phyloP scores from a whole-genome alignment of 64 coral and sea anemone species.

The Catalaphyllia jardinei region DNA sequence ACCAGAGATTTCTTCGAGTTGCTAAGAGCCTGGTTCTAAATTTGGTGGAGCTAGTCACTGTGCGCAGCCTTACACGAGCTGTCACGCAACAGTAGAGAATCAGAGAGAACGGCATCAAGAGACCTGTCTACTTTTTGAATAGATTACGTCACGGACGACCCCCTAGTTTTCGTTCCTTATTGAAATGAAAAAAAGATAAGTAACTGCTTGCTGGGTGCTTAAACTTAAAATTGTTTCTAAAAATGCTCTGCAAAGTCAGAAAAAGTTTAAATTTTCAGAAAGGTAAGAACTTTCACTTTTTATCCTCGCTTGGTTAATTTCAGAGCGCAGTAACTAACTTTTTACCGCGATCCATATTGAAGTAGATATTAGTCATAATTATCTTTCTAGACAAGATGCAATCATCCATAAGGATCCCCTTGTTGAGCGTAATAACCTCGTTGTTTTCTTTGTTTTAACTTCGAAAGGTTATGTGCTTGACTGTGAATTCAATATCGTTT shows the following conservation, averaged over 20 bases:
- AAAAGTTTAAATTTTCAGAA: not conserved
- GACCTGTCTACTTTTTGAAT: not conserved
- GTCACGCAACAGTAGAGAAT: no score
- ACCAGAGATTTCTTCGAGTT: no score
- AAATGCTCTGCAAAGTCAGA: not conserved
- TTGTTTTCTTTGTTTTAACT: constrained; percentile 11
- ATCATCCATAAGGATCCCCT: not conserved
- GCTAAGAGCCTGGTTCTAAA: no score
- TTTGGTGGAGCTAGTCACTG: no score
- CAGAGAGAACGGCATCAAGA: not conserved
- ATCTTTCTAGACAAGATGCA: not conserved
- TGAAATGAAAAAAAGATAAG: not conserved
- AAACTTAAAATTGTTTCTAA: no score
- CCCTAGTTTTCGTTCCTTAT: not conserved
- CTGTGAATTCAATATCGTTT: constrained; percentile 36
- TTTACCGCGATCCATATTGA: not conserved
- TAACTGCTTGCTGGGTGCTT: no score
- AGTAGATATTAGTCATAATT: constrained; percentile 9
- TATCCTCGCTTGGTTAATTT: not conserved
- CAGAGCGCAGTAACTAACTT: not conserved
- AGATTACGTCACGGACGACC: not conserved
- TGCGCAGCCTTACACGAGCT: no score
- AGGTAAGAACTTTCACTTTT: not conserved
- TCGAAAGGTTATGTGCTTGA: not conserved
- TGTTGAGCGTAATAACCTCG: constrained; percentile 1